phyloP scores from a whole-genome alignment of 2,888 invertebrate species.

The Rotaria macrura region DNA sequence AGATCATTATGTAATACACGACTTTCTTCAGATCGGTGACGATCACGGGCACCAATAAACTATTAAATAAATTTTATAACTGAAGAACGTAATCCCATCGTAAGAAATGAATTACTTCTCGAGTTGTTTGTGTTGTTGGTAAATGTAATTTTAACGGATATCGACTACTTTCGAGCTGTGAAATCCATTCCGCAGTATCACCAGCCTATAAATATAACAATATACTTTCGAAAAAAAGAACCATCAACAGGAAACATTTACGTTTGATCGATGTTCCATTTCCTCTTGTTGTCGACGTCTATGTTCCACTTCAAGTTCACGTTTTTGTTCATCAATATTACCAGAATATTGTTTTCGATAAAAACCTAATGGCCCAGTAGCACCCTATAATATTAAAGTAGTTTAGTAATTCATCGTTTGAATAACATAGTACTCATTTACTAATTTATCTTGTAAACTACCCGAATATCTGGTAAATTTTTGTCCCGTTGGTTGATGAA shows the following conservation, averaged over 20 bases:
- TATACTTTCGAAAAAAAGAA: neutral
- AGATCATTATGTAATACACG: neutral
- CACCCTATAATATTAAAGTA: neutral
- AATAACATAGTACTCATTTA: neutral
- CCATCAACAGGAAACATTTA: neutral
- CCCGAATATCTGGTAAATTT: neutral
- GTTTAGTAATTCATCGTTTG: no score
- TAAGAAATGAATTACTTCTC: neutral
- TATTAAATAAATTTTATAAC: neutral
- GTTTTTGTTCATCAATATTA: neutral
- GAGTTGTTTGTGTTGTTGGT: neutral
- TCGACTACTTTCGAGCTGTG: neutral
- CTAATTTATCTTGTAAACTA: conserved; percentile 3
- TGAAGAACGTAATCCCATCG: neutral
- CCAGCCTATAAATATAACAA: neutral
- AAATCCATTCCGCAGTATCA: conserved; percentile 2
- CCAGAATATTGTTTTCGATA: neutral
- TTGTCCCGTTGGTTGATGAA: neutral
- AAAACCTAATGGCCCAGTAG: neutral
- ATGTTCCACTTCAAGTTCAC: neutral
- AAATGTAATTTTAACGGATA: neutral
- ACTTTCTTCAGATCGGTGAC: neutral
- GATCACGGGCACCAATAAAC: neutral
- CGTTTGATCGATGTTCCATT: neutral
- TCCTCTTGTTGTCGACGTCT: neutral